Evolutionary conservation across 2,888 invertebrate genomes (phyloP).

Genomic region (Dryocosmus kuriphilus): DNA sequence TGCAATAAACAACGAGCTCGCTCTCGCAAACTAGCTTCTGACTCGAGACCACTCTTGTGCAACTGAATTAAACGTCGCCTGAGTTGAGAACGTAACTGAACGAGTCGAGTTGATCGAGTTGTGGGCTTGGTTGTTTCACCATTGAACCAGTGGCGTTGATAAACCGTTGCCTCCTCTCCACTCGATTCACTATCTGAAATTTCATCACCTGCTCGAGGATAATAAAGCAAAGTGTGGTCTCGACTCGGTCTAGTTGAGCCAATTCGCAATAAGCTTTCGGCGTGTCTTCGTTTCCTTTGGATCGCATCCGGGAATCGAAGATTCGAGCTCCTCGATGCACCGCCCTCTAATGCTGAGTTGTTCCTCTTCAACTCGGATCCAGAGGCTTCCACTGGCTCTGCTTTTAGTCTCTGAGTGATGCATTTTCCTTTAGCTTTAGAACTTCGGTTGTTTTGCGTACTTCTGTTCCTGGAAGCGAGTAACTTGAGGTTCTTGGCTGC

Average conservation of each 20-base stretch:
- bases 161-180: conserved; percentile 74
- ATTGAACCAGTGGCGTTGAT: conserved; percentile 77
- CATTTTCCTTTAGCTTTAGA: conserved; percentile 70
- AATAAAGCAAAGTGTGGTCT: conserved; percentile 74
- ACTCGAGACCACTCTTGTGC: conserved; percentile 70
- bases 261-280: conserved; percentile 63
- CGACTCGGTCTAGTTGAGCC: conserved; percentile 66
- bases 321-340: conserved; percentile 57
- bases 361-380: conserved; percentile 41
- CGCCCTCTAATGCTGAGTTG: conserved; percentile 41
- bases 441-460: conserved; percentile 64
- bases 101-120: conserved; percentile 71
- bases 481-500: conserved; percentile 66
- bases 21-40: conserved; percentile 66
- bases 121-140: conserved; percentile 67
- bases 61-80: conserved; percentile 79
- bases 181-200: conserved; percentile 78
- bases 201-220: conserved; percentile 76
- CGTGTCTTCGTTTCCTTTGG: conserved; percentile 61
- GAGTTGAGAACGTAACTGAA: conserved; percentile 75
- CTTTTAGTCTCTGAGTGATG: conserved; percentile 68
- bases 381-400: conserved; percentile 57
- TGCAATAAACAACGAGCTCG: conserved; percentile 68
- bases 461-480: conserved; percentile 67
- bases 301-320: conserved; percentile 60